These are phyloP conservation scores for Parnassius mnemosyne DNA, from an alignment of 2,888 invertebrate species.

Conservation along the genomic window DNA sequence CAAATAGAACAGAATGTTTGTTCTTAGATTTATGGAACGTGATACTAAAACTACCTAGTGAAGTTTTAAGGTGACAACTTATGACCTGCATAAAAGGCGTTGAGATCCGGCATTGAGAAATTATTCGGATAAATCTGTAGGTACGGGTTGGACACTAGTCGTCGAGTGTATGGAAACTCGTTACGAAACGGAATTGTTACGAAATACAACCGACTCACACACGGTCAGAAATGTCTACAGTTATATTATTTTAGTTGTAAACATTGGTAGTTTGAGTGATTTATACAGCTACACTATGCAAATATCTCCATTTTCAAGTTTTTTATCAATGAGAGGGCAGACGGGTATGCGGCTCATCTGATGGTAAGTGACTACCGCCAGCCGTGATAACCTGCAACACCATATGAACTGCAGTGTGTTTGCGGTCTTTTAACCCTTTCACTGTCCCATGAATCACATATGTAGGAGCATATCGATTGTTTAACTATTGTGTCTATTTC, in stretches of 20 bases:
- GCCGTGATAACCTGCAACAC: too few species aligned
- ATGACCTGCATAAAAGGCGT: slow-evolving; percentile 18
- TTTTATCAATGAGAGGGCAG: too few species aligned
- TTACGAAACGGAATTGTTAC: slow-evolving; percentile 33
- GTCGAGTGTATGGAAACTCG: slow-evolving; percentile 25
- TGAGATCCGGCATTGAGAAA: slow-evolving; percentile 29
- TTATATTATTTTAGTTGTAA: slow-evolving; percentile 25
- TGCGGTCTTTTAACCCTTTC: too few species aligned
- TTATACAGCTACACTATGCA: slow-evolving; percentile 8
- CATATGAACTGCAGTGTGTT: too few species aligned
- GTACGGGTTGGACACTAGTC: slow-evolving; percentile 18
- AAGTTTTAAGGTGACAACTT: not conserved
- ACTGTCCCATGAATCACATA: too few species aligned
- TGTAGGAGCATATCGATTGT: too few species aligned
- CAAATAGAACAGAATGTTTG: too few species aligned
- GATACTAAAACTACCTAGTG: too few species aligned
- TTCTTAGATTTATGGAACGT: too few species aligned
- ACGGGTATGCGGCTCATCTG: too few species aligned
- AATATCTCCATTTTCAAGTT: slow-evolving; percentile 7
- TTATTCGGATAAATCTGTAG: slow-evolving; percentile 22
- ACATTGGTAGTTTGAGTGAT: slow-evolving; percentile 19
- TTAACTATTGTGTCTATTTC: too few species aligned
- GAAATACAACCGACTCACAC: slow-evolving; percentile 30
- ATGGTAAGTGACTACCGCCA: too few species aligned
- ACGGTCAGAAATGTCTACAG: slow-evolving; percentile 28